Base-by-base conservation (phyloP, 2,113 vertebrate genomes). In the Heterocephalus glaber region DNA sequence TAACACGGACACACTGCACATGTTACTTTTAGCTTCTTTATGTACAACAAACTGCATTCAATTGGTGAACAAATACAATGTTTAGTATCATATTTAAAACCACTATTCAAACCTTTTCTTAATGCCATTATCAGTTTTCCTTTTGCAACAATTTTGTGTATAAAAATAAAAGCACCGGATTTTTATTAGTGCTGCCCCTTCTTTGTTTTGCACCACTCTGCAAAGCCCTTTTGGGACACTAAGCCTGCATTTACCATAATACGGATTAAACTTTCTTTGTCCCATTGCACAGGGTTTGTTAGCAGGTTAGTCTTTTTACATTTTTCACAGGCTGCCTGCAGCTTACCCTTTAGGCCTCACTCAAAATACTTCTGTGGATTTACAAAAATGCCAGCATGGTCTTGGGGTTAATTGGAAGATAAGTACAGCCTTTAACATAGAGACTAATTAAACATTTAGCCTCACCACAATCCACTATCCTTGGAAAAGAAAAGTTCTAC, bases 251-350 rank as follows among this genome's bases (percentile, higher is more conserved):
- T 99, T 99, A 99, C 99, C 98, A 99, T 99, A 99, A 99, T 99
- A 99, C 98, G 99, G 99, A 99, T 99, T 99, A 99, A 99, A 99
- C 98, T 98, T 98, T 98, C 98, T 99, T 99, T 99, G 99, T 99
- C 98, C 98, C 83, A 98, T 98, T 98, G 98, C 99, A 98, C 97
- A 99, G 98, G 98, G 99, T 99, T 99, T 99, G 99, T 99, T 99
- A 99, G 99, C 99, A 99, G 99, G 99, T 99, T 99, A 99, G 99
- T 99, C 99, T 99, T 99, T 99, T 99, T 99, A 99, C 98, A 98
- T 99, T 98, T 98, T 98, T 98, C 98, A 99, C 98, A 99, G 98
- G 98, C 98, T 98, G 98, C 99, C 98, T 98, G 98, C 98, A 99
- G 99, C 99, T 99, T 99, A 99, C 99, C 98, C 99, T 99, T 99